Evolutionary conservation across 1,140 invertebrate genomes (phyloP).

Genomic region (Brachionus rubens): DNA sequence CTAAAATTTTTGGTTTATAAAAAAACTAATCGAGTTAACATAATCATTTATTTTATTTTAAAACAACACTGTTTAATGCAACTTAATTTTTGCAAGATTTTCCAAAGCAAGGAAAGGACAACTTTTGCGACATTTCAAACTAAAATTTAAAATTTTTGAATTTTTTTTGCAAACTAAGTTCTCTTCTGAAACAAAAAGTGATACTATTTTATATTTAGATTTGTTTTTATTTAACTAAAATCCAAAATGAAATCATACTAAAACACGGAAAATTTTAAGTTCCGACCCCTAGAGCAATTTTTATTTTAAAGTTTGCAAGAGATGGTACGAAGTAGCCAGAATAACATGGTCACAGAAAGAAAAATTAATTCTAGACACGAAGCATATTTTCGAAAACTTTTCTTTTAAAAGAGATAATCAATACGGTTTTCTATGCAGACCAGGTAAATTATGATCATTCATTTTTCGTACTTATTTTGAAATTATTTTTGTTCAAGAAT

Average conservation of each 20-base stretch:
- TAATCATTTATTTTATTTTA: constrained; percentile 1
- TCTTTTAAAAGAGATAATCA: background rate
- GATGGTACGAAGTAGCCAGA: constrained; percentile 29
- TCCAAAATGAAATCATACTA: too few species aligned
- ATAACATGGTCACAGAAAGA: background rate
- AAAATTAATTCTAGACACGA: background rate
- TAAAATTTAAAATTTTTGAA: too few species aligned
- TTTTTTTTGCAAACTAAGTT: background rate
- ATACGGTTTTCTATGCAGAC: background rate
- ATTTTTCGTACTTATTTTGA: too few species aligned
- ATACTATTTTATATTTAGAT: background rate
- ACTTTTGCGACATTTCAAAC: background rate
- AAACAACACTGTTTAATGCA: too few species aligned
- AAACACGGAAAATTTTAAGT: too few species aligned
- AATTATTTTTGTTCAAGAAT: background rate
- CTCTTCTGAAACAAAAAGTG: background rate
- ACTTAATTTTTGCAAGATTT: too few species aligned
- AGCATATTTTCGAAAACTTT: constrained; percentile 8
- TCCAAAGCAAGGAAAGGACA: background rate
- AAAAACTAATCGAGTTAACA: too few species aligned
- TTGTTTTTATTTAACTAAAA: background rate
- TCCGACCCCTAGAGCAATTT: too few species aligned
- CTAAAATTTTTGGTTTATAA: background rate
- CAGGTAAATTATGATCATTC: too few species aligned
- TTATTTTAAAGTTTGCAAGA: constrained; percentile 33